Conservation (phyloP, 2,888 invertebrate species). For the Mantis religiosa region DNA sequence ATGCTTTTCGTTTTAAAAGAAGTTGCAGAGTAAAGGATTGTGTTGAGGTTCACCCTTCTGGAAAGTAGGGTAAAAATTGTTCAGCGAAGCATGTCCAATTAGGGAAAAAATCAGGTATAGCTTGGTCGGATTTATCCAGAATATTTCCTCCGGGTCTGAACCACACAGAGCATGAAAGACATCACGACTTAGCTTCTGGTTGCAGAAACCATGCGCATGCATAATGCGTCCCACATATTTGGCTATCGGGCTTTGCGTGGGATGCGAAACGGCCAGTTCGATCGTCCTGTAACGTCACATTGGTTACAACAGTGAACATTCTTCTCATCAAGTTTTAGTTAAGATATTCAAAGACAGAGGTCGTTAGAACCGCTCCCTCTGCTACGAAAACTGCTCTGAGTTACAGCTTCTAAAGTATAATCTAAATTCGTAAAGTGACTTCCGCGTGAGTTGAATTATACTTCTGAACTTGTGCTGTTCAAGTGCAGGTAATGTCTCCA, state of each 20-base stretch:
- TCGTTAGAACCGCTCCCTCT: not conserved
- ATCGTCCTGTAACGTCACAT: not conserved
- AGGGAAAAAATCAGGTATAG: not conserved
- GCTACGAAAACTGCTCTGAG: not conserved
- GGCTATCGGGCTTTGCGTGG: not conserved
- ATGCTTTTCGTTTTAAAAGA: no score
- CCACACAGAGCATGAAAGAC: not conserved
- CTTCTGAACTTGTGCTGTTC: no score
- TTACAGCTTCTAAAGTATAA: not conserved
- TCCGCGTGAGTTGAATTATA: no score
- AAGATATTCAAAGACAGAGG: not conserved
- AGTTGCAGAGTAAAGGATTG: no score
- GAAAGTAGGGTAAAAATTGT: not conserved
- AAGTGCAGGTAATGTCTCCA: no score
- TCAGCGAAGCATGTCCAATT: not conserved
- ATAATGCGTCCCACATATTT: not conserved
- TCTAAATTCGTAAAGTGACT: no score
- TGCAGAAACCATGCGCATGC: not conserved
- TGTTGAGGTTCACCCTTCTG: not conserved
- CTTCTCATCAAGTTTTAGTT: not conserved
- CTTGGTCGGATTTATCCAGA: not conserved
- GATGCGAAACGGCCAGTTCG: not conserved
- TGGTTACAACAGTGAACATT: not conserved
- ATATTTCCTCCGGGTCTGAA: not conserved
- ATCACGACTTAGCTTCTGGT: not conserved